Base-by-base conservation (phyloP, 2,888 invertebrate species). In the Chaetoderma sp. region DNA sequence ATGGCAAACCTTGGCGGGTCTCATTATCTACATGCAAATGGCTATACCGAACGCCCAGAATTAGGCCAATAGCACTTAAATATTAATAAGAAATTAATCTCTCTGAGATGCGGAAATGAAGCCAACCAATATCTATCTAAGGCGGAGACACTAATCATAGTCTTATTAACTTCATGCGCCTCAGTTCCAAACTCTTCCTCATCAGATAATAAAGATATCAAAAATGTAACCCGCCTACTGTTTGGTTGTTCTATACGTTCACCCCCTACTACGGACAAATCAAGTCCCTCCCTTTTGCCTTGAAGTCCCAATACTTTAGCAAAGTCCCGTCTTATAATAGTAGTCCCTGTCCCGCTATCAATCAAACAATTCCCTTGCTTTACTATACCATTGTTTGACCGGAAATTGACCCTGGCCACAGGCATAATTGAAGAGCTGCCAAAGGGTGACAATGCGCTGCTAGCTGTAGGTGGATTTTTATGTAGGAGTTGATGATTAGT, bases 11-110 rank as follows among this genome's bases (percentile, higher is more conserved):
- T 36, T 49, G 21, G 4, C 59, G 28, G 2, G n/a, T n/a, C 61
- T 28, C 21, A 25, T 33, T 4, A 18, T 59, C 64, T 16, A 28
- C 52, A 42, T 64, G 59, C 5, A 64, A 47, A 44, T 64, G 64
- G n/a, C 54, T 59, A 30, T 64, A 64, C 6, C 50, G 63, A 10
- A 63, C 63, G 1, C 58, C 63, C 6, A 58, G 33, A 16, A 63
- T 63, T 2, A 58, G 28, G 21, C 50, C 63, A 23, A 63, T 23
- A 13, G 27, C 28, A 23, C 63, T 58, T 32, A 21, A 50, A 13
- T 42, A 49, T 63, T 28, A 58, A 58, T n/a, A 25, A 25, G 50
- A 10, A 50, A 25, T 25, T 18, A 5, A 50, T 13, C 10, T 25
- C 50, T 30, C 6, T 5, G 27, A 50, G 18, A 18, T 50, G 50